phyloP scores from a whole-genome alignment of 2,888 invertebrate genomes.

The Dendrolimus houi region DNA sequence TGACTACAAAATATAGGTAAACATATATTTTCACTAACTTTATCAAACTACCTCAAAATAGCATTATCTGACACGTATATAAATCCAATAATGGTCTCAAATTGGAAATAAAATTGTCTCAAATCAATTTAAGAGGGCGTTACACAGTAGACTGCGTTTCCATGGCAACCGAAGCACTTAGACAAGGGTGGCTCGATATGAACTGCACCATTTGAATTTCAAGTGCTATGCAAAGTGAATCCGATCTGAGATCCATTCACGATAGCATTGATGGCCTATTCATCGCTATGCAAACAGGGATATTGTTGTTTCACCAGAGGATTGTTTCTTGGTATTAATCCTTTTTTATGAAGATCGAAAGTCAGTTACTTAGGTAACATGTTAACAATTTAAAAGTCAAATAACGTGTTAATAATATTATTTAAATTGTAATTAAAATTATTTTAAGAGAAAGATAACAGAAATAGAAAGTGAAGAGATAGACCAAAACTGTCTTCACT shows the following conservation, averaged over 20 bases:
- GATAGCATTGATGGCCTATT: conserved; percentile 40
- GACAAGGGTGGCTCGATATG: conserved; percentile 55
- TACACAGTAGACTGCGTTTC: conserved; percentile 18
- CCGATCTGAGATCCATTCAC: conserved; percentile 45
- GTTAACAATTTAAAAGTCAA: too few species aligned
- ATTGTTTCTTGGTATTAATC: conserved; percentile 12
- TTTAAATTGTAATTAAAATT: too few species aligned
- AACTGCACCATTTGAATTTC: conserved; percentile 71
- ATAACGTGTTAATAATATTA: too few species aligned
- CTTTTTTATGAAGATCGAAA: conserved; percentile 1
- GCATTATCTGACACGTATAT: too few species aligned
- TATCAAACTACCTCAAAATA: too few species aligned
- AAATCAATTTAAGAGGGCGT: neutral
- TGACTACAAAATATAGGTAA: too few species aligned
- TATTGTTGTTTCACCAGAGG: conserved; percentile 20
- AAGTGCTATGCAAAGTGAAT: conserved; percentile 71
- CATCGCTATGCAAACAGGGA: conserved; percentile 20
- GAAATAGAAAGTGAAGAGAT: too few species aligned
- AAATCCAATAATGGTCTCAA: neutral
- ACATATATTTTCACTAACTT: too few species aligned
- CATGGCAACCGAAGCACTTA: conserved; percentile 50
- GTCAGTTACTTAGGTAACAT: too few species aligned
- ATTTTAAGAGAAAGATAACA: too few species aligned
- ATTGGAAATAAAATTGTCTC: conserved; percentile 14
- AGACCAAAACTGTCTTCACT: too few species aligned